These are phyloP conservation scores for Coreius guichenoti DNA, from an alignment of 2,797 vertebrate genomes.

Conservation along the genomic window DNA sequence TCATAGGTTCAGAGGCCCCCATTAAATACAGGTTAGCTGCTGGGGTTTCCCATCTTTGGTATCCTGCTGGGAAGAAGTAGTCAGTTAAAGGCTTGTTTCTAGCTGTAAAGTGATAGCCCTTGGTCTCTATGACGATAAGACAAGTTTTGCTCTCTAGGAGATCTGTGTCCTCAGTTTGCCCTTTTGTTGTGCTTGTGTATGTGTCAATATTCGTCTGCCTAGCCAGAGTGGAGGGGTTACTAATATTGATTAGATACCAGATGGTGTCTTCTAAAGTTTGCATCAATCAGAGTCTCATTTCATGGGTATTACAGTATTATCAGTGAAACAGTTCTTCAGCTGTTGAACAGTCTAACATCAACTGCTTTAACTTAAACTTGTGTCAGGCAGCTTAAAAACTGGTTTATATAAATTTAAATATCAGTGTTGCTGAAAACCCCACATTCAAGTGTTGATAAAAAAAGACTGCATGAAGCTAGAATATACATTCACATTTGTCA, in stretches of 20 bases:
- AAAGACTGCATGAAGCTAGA: neutral
- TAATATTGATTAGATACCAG: conserved; percentile 6
- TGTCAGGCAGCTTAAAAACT: neutral
- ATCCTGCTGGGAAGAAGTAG: conserved; percentile 46
- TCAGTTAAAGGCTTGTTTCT: conserved; percentile 43
- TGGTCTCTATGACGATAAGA: conserved; percentile 30
- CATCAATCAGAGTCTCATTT: neutral
- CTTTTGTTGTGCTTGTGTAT: conserved; percentile 21
- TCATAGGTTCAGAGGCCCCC: conserved; percentile 60
- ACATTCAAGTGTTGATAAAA: too few relatives aligned
- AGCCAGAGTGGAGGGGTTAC: neutral
- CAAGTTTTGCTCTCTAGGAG: conserved; percentile 37
- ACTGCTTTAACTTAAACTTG: neutral
- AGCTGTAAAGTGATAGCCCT: conserved; percentile 49
- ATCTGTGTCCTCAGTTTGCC: conserved; percentile 39
- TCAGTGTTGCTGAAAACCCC: neutral
- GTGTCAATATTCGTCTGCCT: neutral
- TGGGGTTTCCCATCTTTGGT: conserved; percentile 43
- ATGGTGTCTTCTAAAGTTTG: conserved; percentile 24
- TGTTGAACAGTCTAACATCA: neutral
- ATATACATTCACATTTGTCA: neutral
- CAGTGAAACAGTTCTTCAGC: neutral
- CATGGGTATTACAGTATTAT: neutral
- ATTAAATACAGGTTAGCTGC: conserved; percentile 64
- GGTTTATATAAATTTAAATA: neutral